These are phyloP conservation scores for Clarias magur DNA, from an alignment of 2,113 vertebrate species.

Conservation along the genomic window DNA sequence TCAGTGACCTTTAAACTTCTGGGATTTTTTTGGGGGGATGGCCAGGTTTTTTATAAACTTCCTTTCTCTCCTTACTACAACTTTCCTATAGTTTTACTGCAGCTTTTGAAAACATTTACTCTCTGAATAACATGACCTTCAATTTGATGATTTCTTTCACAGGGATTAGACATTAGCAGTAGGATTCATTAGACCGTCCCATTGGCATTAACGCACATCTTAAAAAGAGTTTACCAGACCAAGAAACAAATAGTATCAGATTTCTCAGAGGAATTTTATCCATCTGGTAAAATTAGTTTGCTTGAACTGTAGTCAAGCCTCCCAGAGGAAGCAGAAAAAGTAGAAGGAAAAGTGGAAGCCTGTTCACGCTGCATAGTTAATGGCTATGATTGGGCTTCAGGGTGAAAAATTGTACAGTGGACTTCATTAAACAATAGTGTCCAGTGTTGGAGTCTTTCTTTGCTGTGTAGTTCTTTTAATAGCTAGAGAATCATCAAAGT, in stretches of 20 bases:
- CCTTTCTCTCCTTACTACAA: neutral
- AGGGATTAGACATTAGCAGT: neutral
- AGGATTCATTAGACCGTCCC: neutral
- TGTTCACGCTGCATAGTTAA: neutral
- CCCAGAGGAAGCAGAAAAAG: neutral
- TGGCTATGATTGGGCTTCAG: neutral
- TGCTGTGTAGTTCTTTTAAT: constrained; percentile 2
- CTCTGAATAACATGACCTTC: neutral
- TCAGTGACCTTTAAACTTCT: neutral
- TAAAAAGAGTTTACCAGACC: constrained; percentile 8
- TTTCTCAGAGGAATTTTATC: constrained; percentile 14
- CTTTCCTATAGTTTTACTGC: neutral
- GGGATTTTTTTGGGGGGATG: neutral
- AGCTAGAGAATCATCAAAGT: constrained; percentile 28
- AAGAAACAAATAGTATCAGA: constrained; percentile 14
- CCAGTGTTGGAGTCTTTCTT: constrained; percentile 1
- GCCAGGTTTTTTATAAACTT: neutral
- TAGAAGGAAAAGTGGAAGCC: neutral
- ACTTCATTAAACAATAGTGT: constrained; percentile 25
- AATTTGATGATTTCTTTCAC: neutral
- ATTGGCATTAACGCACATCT: neutral
- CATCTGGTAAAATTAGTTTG: constrained; percentile 12
- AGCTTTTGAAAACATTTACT: neutral
- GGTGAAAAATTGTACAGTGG: constrained; percentile 13
- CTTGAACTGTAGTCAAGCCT: constrained; percentile 12